A percentile compares a stretch with the other conserved stretches of the same genome.
These are phyloP conservation scores for Lepidocolaptes lacrymiger DNA, from an alignment of 2,797 vertebrate species.

Conservation along the genomic window DNA sequence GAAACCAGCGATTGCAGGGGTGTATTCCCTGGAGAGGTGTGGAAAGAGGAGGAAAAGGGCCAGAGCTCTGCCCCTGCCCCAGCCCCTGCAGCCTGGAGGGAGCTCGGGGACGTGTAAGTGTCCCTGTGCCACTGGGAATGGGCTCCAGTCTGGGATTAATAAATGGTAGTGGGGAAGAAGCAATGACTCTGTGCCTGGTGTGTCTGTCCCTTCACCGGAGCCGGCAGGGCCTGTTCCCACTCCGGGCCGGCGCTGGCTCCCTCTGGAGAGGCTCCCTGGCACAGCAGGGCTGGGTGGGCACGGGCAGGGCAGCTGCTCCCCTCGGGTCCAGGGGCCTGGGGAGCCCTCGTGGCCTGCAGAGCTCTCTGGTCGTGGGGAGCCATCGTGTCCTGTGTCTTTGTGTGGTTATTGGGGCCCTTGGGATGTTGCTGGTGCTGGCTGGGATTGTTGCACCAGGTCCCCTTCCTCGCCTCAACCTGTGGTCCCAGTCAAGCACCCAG, in stretches of 20 bases:
- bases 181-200: accelerated
- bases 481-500: accelerated
- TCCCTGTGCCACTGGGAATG: accelerated
- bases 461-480: background rate
- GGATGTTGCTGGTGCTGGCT: accelerated
- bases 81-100: background rate
- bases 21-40: background rate
- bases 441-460: background rate
- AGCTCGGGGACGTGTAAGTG: accelerated
- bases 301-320: background rate
- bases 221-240: background rate
- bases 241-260: no score
- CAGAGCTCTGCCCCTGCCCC: background rate
- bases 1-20: background rate
- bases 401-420: accelerated
- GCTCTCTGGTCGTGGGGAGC: accelerated
- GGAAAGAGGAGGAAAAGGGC: background rate
- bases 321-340: accelerated
- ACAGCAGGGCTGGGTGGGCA: background rate
- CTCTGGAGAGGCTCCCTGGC: background rate
- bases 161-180: accelerated
- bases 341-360: accelerated
- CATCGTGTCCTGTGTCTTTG: accelerated
- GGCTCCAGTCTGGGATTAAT: background rate
- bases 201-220: accelerated